Conservation (phyloP, 2,113 vertebrate species). For the Leptosomus discolor region DNA sequence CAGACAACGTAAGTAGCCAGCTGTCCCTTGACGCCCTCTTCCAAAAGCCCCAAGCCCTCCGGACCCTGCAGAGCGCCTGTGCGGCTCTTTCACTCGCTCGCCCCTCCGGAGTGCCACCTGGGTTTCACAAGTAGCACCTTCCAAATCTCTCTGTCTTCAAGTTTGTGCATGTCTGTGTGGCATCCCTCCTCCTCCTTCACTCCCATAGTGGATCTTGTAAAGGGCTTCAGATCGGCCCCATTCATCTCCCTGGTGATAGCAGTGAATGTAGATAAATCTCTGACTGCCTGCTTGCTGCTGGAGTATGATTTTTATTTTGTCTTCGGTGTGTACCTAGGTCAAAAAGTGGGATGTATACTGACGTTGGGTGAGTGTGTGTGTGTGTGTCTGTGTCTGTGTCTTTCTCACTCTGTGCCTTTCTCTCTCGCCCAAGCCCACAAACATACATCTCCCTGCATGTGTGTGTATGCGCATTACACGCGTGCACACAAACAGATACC, state of each 20-base stretch:
- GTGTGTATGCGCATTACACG: neutral
- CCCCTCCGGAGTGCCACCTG: conserved; percentile 78
- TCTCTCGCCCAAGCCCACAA: conserved; percentile 1
- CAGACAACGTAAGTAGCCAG: conserved; percentile 78
- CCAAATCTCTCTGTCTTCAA: conserved; percentile 83
- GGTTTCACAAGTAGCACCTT: conserved; percentile 84
- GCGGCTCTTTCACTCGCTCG: conserved; percentile 66
- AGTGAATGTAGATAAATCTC: conserved; percentile 87
- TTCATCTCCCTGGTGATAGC: conserved; percentile 88
- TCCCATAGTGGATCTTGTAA: conserved; percentile 82
- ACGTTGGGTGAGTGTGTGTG: conserved; percentile 17
- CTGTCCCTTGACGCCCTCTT: conserved; percentile 75
- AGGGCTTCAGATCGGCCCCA: conserved; percentile 82
- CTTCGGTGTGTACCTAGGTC: conserved; percentile 77
- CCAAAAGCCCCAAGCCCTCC: conserved; percentile 62
- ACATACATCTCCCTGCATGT: neutral
- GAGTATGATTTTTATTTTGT: conserved; percentile 79
- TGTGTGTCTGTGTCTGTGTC: neutral
- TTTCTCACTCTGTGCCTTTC: neutral
- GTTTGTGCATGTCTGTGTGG: conserved; percentile 87
- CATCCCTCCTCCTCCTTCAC: conserved; percentile 83
- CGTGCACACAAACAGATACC: neutral
- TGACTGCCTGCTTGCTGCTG: conserved; percentile 80
- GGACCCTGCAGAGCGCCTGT: conserved; percentile 66
- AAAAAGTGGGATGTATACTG: conserved; percentile 67